phyloP scores from a whole-genome alignment of 2,113 vertebrate genomes.

The Cololabis saira region DNA sequence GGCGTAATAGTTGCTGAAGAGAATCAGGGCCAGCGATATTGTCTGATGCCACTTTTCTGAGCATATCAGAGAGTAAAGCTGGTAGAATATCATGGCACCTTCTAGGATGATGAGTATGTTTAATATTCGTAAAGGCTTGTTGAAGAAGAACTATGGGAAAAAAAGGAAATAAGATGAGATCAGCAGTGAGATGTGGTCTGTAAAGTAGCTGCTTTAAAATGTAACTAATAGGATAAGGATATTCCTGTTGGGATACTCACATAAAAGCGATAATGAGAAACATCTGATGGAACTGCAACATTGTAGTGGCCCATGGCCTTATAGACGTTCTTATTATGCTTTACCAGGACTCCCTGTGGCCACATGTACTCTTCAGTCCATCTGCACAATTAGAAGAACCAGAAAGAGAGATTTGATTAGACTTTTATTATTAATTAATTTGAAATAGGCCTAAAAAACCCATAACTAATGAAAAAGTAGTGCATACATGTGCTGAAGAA shows the following conservation, averaged over 20 bases:
- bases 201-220: not conserved
- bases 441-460: not conserved
- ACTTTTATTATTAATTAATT: not conserved
- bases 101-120: slow-evolving; percentile 97
- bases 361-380: slow-evolving; percentile 99
- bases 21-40: slow-evolving; percentile 95
- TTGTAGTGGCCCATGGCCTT: slow-evolving; percentile 98
- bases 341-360: slow-evolving; percentile 96
- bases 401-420: not conserved
- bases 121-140: slow-evolving; percentile 95
- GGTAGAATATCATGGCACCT: slow-evolving; percentile 96
- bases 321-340: slow-evolving; percentile 99
- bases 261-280: slow-evolving; percentile 98
- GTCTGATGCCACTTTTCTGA: slow-evolving; percentile 99
- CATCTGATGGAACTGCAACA: slow-evolving; percentile 95
- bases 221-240: not conserved
- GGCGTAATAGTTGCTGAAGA: slow-evolving; percentile 99
- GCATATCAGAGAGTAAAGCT: slow-evolving; percentile 94
- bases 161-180: slow-evolving; percentile 5
- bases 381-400: slow-evolving; percentile 70
- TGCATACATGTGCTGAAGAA: slow-evolving; percentile 95
- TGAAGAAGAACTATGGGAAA: slow-evolving; percentile 93
- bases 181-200: not conserved
- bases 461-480: not conserved
- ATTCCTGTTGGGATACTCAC: slow-evolving; percentile 82